Evolutionary conservation across 2,888 invertebrate genomes (phyloP).

Genomic region (Tenthredo notha): DNA sequence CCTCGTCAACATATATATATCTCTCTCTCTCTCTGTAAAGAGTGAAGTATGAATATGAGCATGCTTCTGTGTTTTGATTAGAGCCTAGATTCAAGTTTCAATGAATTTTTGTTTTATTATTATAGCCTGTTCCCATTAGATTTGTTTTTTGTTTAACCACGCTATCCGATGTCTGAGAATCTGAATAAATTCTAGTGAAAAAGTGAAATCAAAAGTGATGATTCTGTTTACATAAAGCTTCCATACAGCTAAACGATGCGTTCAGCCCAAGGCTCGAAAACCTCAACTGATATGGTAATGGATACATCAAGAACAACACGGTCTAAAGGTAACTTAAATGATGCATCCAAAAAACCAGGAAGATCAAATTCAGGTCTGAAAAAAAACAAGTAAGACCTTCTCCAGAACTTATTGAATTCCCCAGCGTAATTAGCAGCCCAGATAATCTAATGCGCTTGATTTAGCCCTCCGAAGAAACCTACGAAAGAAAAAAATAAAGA

Average conservation of each 20-base stretch:
- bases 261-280: slow-evolving; percentile 10
- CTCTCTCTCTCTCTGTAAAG: not conserved
- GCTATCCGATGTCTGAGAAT: not conserved
- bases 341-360: not conserved
- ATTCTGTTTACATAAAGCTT: not conserved
- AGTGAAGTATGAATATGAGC: not conserved
- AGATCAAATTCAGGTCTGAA: slow-evolving; percentile 5
- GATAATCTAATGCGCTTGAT: not conserved
- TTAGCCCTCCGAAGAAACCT: slow-evolving; percentile 13
- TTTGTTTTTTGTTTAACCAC: slow-evolving; percentile 10
- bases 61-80: slow-evolving; percentile 4
- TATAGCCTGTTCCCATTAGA: not conserved
- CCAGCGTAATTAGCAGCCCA: not conserved
- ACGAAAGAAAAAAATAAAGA: slow-evolving; percentile 40
- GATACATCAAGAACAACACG: not conserved
- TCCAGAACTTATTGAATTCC: not conserved
- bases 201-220: not conserved
- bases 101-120: not conserved
- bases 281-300: not conserved
- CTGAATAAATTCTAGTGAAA: slow-evolving; percentile 19
- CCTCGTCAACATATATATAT: not conserved
- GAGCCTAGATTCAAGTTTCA: slow-evolving; percentile 10
- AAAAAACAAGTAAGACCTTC: slow-evolving; percentile 14
- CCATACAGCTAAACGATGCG: slow-evolving; percentile 2
- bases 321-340: not conserved